Conservation (phyloP, 2,113 vertebrate species). For the Ailurus styani region DNA sequence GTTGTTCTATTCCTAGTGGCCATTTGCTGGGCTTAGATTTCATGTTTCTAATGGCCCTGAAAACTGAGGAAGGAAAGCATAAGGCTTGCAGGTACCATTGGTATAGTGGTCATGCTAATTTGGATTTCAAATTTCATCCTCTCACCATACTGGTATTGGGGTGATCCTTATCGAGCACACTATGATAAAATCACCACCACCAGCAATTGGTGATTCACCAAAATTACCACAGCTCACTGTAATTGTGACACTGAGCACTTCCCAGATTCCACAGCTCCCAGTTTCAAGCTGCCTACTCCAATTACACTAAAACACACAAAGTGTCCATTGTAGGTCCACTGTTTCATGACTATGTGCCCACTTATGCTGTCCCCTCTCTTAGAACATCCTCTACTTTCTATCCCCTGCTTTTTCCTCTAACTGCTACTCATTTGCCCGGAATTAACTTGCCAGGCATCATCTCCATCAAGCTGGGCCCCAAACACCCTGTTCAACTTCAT, state of each 20-base stretch:
- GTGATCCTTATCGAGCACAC: neutral
- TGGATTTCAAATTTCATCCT: neutral
- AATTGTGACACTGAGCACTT: neutral
- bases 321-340: neutral
- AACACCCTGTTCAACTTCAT: neutral
- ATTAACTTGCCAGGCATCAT: neutral
- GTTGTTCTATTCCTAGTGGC: slow-evolving; percentile 19
- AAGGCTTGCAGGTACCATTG: neutral
- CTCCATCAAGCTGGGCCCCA: neutral
- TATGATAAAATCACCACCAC: neutral
- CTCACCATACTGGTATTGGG: neutral
- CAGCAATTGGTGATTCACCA: neutral
- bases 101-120: fast-evolving
- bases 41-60: neutral
- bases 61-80: neutral
- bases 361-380: neutral
- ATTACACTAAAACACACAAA: neutral
- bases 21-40: neutral
- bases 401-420: neutral
- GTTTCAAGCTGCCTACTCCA: neutral
- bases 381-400: neutral
- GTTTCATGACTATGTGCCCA: neutral
- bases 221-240: neutral
- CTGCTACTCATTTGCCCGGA: neutral
- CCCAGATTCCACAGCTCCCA: no score